These are phyloP conservation scores for Potamarius usumacintae DNA, from an alignment of 2,113 vertebrate genomes.

Conservation along the genomic window DNA sequence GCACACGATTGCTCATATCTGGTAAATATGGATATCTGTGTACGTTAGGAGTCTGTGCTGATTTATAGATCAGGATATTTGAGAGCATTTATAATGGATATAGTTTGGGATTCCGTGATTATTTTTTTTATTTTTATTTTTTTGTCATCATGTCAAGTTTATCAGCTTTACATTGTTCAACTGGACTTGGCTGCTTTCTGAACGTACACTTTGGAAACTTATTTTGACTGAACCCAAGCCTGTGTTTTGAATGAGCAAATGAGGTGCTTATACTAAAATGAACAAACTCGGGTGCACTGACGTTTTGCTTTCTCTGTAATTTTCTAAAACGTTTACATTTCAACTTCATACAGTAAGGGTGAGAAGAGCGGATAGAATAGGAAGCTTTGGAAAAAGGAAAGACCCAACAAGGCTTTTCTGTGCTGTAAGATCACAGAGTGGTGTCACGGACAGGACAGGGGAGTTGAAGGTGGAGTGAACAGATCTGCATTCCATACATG, in stretches of 20 bases:
- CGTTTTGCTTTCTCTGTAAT: too few species aligned
- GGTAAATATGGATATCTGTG: neutral
- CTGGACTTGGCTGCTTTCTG: neutral
- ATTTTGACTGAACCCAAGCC: neutral
- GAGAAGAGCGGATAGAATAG: neutral
- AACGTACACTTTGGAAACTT: neutral
- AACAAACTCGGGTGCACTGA: neutral
- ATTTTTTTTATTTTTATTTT: too few species aligned
- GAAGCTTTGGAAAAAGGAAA: neutral
- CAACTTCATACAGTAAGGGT: neutral
- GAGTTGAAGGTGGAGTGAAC: neutral
- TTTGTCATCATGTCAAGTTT: neutral
- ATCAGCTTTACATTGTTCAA: neutral
- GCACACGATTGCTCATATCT: too few species aligned
- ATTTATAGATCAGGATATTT: neutral
- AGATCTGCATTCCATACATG: slow-evolving; percentile 14
- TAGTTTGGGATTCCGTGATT: neutral
- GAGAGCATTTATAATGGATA: neutral
- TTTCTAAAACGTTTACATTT: too few species aligned
- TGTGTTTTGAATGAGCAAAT: slow-evolving; percentile 7
- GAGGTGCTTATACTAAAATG: neutral
- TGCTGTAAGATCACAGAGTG: neutral
- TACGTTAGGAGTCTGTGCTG: neutral
- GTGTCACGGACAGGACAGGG: neutral
- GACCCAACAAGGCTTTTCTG: neutral